Conservation (phyloP, 1,140 invertebrate species). For the Penaeus chinensis region DNA sequence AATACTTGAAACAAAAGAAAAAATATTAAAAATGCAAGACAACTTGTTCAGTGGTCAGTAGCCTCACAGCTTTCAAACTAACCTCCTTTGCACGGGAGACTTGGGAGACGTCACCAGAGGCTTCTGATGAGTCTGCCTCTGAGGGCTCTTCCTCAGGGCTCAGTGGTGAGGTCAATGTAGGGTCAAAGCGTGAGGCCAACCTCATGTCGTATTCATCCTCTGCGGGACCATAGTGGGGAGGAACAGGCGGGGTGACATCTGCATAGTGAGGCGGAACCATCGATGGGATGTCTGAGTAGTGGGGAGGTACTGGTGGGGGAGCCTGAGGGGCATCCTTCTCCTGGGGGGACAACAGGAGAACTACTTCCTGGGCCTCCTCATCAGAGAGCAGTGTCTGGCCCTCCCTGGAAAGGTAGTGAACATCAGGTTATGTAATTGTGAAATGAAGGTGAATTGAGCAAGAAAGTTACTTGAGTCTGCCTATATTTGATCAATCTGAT, state of each 20-base stretch:
- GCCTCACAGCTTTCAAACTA: not conserved
- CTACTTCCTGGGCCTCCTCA: slow-evolving; percentile 48
- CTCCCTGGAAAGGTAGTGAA: slow-evolving; percentile 18
- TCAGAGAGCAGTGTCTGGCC: slow-evolving; percentile 38
- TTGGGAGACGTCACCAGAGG: slow-evolving; percentile 31
- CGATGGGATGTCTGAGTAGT: slow-evolving; percentile 16
- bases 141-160: slow-evolving; percentile 51
- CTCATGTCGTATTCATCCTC: slow-evolving; percentile 42
- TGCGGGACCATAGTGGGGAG: slow-evolving; percentile 12
- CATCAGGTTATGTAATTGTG: not conserved
- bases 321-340: slow-evolving; percentile 8
- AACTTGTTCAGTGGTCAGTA: not conserved
- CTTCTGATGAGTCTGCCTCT: slow-evolving; percentile 49
- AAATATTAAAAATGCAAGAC: no score
- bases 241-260: slow-evolving; percentile 6
- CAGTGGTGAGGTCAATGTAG: slow-evolving; percentile 42
- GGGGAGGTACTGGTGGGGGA: slow-evolving; percentile 33
- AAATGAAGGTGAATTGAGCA: not conserved
- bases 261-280: slow-evolving; percentile 40
- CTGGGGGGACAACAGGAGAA: slow-evolving; percentile 34
- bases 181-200: slow-evolving; percentile 26
- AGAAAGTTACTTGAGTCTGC: no score
- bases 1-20: no score
- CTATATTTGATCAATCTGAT: no score
- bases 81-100: slow-evolving; percentile 48